These are phyloP conservation scores for Ochlodes sylvanus DNA, from an alignment of 2,888 invertebrate species.

Conservation along the genomic window DNA sequence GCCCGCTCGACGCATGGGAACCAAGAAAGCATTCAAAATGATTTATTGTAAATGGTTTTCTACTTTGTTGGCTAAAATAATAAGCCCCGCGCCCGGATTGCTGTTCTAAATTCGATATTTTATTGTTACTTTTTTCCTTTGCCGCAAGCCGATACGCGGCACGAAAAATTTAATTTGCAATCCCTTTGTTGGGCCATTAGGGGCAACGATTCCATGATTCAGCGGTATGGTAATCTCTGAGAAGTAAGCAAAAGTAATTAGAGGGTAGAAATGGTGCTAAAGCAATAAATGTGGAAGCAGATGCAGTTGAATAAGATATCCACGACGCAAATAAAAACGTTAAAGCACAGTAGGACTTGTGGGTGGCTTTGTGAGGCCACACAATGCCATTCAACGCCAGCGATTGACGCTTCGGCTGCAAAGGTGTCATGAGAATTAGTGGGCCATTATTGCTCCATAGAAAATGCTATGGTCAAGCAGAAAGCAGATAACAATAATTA, in stretches of 20 bases:
- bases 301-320: constrained; percentile 74
- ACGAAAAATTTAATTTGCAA: constrained; percentile 70
- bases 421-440: constrained; percentile 84
- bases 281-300: constrained; percentile 55
- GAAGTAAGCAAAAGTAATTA: constrained; percentile 53
- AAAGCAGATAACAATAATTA: constrained; percentile 84
- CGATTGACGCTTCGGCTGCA: constrained; percentile 77
- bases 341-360: constrained; percentile 77
- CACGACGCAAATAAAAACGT: constrained; percentile 72
- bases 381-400: constrained; percentile 66
- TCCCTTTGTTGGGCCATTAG: constrained; percentile 63
- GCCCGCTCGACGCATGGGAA: constrained; percentile 80
- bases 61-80: constrained; percentile 86
- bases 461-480: constrained; percentile 78
- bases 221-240: constrained; percentile 58
- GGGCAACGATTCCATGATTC: constrained; percentile 55
- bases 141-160: constrained; percentile 61
- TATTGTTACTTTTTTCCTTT: constrained; percentile 73
- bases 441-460: constrained; percentile 79
- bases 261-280: constrained; percentile 50
- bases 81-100: constrained; percentile 73
- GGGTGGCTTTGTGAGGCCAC: constrained; percentile 74
- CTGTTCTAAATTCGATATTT: constrained; percentile 81
- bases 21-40: constrained; percentile 84
- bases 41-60: constrained; percentile 86